Evolutionary conservation across 1,140 invertebrate species (phyloP).

Genomic region (Chlorops oryzae): DNA sequence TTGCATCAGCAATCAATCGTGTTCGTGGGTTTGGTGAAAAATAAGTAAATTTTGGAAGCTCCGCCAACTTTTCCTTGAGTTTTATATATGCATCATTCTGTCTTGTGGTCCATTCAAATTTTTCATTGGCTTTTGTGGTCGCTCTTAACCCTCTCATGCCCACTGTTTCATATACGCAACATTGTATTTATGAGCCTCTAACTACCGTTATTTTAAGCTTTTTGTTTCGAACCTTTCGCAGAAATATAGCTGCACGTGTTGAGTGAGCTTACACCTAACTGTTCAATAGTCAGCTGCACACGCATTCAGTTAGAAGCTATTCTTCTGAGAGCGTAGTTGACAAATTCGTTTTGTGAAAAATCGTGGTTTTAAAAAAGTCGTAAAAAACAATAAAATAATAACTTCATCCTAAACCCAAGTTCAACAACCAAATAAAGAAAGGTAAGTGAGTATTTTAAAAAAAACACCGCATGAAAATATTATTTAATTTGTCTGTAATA

Average conservation of each 20-base stretch:
- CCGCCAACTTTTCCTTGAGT: constrained; percentile 9
- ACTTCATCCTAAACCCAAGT: constrained; percentile 11
- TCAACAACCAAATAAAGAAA: constrained; percentile 9
- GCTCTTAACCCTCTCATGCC: neutral
- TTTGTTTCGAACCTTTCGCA: constrained; percentile 20
- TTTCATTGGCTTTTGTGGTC: constrained; percentile 7
- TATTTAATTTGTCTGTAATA: constrained; percentile 15
- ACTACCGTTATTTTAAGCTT: constrained; percentile 28
- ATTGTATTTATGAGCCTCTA: constrained; percentile 21
- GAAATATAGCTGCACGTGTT: constrained; percentile 10
- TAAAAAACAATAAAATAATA: constrained; percentile 15
- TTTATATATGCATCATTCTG: constrained; percentile 10
- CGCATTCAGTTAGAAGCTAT: constrained; percentile 11
- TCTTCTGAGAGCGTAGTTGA: constrained; percentile 14
- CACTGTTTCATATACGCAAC: constrained; percentile 1
- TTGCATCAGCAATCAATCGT: constrained; percentile 16
- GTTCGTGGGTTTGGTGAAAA: constrained; percentile 5
- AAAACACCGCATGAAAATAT: constrained; percentile 13
- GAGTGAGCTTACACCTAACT: too few relatives aligned
- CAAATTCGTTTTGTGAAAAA: constrained; percentile 14
- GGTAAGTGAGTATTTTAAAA: neutral
- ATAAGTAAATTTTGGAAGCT: constrained; percentile 6
- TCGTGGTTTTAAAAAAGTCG: constrained; percentile 13
- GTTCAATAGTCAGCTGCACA: constrained; percentile 2
- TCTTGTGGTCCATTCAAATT: constrained; percentile 4